These are phyloP conservation scores for Polydrusus cervinus DNA, from an alignment of 2,888 invertebrate genomes.

Conservation along the genomic window DNA sequence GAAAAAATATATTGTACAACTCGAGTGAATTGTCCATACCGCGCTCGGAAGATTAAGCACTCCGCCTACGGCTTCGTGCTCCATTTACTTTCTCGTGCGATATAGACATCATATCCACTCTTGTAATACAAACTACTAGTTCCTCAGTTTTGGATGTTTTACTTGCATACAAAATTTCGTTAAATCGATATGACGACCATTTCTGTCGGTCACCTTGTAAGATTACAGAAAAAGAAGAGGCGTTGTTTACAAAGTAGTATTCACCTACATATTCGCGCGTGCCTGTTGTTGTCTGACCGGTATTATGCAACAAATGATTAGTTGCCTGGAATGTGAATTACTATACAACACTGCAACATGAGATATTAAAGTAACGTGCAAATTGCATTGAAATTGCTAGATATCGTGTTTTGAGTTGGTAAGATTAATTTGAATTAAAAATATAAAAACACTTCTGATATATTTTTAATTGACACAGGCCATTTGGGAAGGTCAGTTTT, in stretches of 20 bases:
- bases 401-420: slow-evolving; percentile 20
- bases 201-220: not conserved
- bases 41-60: too few relatives aligned
- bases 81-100: too few relatives aligned
- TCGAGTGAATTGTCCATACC: too few relatives aligned
- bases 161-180: not conserved
- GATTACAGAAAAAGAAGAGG: slow-evolving; percentile 21
- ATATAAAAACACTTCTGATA: not conserved
- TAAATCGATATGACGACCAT: not conserved
- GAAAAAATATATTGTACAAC: too few relatives aligned
- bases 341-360: slow-evolving; percentile 27
- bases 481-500: too few relatives aligned
- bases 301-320: slow-evolving; percentile 52
- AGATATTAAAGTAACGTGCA: slow-evolving; percentile 32
- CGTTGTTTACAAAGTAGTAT: slow-evolving; percentile 40
- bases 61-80: too few relatives aligned
- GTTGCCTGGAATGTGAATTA: slow-evolving; percentile 52
- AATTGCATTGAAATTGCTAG: not conserved
- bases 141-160: too few relatives aligned
- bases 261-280: slow-evolving; percentile 51
- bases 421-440: not conserved
- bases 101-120: too few relatives aligned
- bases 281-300: slow-evolving; percentile 37
- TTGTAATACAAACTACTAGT: too few relatives aligned
- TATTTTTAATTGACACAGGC: too few relatives aligned